A percentile compares a stretch with the other conserved stretches of the same genome.
Conservation (phyloP, 2,888 invertebrate genomes). For the Aleiodes leptofemur region DNA sequence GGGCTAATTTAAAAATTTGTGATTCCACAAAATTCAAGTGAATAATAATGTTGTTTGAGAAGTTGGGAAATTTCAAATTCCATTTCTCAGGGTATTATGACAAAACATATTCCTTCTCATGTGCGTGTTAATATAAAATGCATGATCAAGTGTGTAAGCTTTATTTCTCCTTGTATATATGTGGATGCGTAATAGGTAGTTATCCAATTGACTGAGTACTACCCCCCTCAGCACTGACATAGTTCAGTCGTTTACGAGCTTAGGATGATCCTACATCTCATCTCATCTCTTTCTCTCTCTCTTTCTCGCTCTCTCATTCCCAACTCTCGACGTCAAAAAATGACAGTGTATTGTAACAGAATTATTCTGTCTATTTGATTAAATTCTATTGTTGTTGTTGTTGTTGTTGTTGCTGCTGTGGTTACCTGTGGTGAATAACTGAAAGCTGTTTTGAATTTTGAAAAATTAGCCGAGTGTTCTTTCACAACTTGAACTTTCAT, state of each 20-base stretch:
- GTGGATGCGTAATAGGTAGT: constrained; percentile 63
- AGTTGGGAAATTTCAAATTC: not conserved
- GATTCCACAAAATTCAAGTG: not conserved
- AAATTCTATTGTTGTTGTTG: too few species aligned
- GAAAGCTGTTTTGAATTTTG: not conserved
- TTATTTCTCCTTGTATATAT: constrained; percentile 33
- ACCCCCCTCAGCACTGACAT: constrained; percentile 68
- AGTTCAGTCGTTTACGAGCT: constrained; percentile 72
- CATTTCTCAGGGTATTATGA: not conserved
- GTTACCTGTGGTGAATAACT: not conserved
- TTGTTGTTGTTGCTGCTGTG: too few species aligned
- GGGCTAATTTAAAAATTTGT: not conserved
- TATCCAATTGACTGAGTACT: constrained; percentile 71
- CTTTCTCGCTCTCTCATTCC: constrained; percentile 23
- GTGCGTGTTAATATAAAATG: constrained; percentile 36
- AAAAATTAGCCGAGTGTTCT: not conserved
- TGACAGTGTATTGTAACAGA: constrained; percentile 9
- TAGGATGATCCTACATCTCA: constrained; percentile 66
- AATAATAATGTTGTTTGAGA: constrained; percentile 16
- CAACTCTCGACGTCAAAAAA: constrained; percentile 34
- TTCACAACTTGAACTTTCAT: not conserved
- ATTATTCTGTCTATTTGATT: not conserved
- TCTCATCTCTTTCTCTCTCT: constrained; percentile 38
- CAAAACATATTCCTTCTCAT: constrained; percentile 26
- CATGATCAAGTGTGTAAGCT: constrained; percentile 24